Evolutionary conservation across 2,888 invertebrate genomes (phyloP).

Genomic region (Dyspetes luteomarginatus): DNA sequence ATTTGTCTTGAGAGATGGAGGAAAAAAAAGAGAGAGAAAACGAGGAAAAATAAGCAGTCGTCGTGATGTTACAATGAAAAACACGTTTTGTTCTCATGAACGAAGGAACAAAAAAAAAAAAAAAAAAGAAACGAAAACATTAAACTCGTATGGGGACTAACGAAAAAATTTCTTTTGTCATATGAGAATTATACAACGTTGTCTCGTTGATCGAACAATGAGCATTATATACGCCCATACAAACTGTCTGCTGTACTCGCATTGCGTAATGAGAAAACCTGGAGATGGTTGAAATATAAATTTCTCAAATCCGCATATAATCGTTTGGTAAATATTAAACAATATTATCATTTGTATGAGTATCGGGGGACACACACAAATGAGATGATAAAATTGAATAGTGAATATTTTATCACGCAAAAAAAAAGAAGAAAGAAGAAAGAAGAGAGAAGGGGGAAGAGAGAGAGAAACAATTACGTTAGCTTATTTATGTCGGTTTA

Average conservation of each 20-base stretch:
- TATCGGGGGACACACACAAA: no score
- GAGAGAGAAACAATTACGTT: constrained; percentile 30
- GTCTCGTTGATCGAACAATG: constrained; percentile 45
- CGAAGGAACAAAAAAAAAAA: constrained; percentile 36
- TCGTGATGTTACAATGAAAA: background rate
- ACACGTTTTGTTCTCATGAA: constrained; percentile 26
- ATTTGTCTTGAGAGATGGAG: constrained; percentile 39
- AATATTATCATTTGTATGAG: no score
- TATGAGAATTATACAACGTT: constrained; percentile 39
- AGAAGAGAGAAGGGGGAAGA: constrained; percentile 5
- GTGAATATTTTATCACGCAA: constrained; percentile 17
- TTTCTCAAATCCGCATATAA: background rate
- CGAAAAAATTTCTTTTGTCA: constrained; percentile 15
- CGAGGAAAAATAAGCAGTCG: background rate
- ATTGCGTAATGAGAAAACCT: constrained; percentile 48
- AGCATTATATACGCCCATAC: constrained; percentile 14
- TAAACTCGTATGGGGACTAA: background rate
- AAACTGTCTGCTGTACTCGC: background rate
- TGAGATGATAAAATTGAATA: constrained; percentile 33
- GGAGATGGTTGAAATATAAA: background rate
- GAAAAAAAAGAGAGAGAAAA: constrained; percentile 11
- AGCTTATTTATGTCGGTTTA: constrained; percentile 35
- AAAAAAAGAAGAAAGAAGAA: constrained; percentile 22
- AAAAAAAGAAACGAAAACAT: constrained; percentile 17
- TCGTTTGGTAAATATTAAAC: no score